A percentile compares a stretch with the other conserved stretches of the same genome.
Evolutionary conservation across 1,140 invertebrate species (phyloP).

Genomic region (Triops cancriformis): DNA sequence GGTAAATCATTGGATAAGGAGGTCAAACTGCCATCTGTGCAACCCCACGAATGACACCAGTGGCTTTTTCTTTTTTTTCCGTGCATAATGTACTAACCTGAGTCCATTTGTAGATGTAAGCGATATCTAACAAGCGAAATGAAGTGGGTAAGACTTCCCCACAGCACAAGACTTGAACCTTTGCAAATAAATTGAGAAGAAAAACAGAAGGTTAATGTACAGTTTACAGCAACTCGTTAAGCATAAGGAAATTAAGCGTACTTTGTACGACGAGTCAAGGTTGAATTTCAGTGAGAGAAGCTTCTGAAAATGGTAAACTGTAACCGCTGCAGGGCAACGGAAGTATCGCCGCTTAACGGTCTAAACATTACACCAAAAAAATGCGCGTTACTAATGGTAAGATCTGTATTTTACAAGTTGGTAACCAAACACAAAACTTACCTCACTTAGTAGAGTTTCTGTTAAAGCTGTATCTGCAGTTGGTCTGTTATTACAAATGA

Average conservation of each 20-base stretch:
- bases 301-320: slow-evolving; percentile 27
- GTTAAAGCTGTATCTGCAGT: too few species aligned
- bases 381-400: neutral
- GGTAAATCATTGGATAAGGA: too few species aligned
- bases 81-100: slow-evolving; percentile 13
- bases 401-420: too few species aligned
- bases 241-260: neutral
- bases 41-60: too few species aligned
- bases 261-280: slow-evolving; percentile 23
- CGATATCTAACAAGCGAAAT: slow-evolving; percentile 24
- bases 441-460: too few species aligned
- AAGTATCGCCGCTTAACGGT: slow-evolving; percentile 25
- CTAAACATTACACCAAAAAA: slow-evolving; percentile 19
- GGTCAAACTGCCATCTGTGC: too few species aligned
- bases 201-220: neutral
- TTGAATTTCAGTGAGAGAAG: slow-evolving; percentile 27
- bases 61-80: too few species aligned
- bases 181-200: neutral
- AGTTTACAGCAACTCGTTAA: neutral
- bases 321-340: slow-evolving; percentile 28
- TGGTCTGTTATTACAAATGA: too few species aligned
- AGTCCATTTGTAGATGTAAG: slow-evolving; percentile 26
- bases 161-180: slow-evolving; percentile 24
- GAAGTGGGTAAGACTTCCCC: slow-evolving; percentile 16
- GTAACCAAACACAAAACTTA: too few species aligned